Conservation (phyloP, 2,888 invertebrate species). For the Leptura quadrifasciata region DNA sequence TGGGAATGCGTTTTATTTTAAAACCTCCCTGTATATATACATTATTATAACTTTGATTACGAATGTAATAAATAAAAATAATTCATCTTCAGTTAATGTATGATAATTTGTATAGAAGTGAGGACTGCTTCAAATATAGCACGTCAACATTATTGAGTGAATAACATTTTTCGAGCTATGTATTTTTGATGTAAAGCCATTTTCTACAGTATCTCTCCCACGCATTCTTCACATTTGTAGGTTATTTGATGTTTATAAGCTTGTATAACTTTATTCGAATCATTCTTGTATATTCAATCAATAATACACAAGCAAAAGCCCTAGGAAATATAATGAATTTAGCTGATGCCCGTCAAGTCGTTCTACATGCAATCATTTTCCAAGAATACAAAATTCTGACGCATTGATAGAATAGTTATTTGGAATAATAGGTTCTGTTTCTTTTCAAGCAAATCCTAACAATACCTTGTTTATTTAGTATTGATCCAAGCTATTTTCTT, state of each 20-base stretch:
- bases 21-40: no score
- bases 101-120: neutral
- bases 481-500: no score
- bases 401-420: neutral
- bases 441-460: no score
- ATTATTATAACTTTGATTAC: no score
- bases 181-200: constrained; percentile 27
- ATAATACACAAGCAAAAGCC: constrained; percentile 2
- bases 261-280: constrained; percentile 28
- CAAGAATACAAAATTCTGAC: neutral
- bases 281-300: constrained; percentile 25
- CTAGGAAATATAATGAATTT: neutral
- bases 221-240: constrained; percentile 20
- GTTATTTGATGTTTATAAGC: constrained; percentile 28
- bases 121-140: neutral
- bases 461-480: no score
- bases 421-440: no score
- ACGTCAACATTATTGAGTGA: constrained; percentile 1
- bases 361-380: constrained; percentile 12
- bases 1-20: no score
- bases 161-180: constrained; percentile 17
- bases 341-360: neutral
- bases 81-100: no score
- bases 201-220: constrained; percentile 31
- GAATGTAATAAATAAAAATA: no score